Base-by-base conservation (phyloP, 2,113 vertebrate species). In the Atlantisia rogersi region DNA sequence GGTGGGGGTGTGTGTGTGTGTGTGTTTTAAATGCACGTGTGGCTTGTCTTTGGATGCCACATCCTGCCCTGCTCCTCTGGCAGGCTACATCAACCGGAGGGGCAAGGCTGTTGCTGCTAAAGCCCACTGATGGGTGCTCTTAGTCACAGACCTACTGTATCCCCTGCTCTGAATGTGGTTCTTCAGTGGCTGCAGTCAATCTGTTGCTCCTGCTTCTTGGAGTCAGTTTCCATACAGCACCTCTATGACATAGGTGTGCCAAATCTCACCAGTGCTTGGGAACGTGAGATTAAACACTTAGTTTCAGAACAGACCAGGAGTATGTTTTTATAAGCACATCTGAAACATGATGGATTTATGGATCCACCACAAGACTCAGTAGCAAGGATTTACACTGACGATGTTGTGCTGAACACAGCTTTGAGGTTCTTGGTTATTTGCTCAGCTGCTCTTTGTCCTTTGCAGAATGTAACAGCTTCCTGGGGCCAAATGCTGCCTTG, bases 11-110 rank as follows among this genome's bases (percentile, higher is more conserved):
- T 46, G 44, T 46, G 35, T 16, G 42, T 46, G 44, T 46, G 44
- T 46, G 44, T 46, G 44, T 46, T 17, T 46, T 46, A 46, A 46
- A 18, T 2, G 4, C 37, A 17, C 0, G 0, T n/a, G 16, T 20
- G 29, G 17, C 50, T 86, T 53, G 11, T 82, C 40, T 60, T 56
- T 2, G 2, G 10, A 15, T 32, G 24, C 64, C 17, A 20, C 1
- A 1, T 11, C 14, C 58, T 52, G 6, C 28, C 18, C 52, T 56
- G 59, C 26, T 73, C 29, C 25, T n/a, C 79, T 56, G 56, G 71
- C 88, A 86, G 84, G 46, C 74, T 69, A 0, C 16, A 10, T 44
- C 31, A 53, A 14, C 24, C 46, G 26, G 68, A 53, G 53, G 58
- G 21, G 24, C n/a, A 42, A 58, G 44, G 53, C 12, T 71, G 11